Base-by-base conservation (phyloP, 2,113 vertebrate genomes). In the Rhabdomys dilectus region DNA sequence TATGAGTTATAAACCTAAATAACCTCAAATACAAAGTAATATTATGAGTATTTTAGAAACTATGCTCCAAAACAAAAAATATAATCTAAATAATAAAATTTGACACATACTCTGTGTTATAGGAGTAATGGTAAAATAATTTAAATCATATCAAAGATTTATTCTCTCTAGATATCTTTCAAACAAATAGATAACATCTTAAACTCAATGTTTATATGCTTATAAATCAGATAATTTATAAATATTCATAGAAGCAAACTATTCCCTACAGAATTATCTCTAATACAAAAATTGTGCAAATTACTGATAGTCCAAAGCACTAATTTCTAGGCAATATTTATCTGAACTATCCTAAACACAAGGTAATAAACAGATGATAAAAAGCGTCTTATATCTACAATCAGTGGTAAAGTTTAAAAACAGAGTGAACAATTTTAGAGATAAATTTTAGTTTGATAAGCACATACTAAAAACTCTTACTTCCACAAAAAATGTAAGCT, bases 211-310 rank as follows among this genome's bases (percentile, higher is more conserved):
- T 96, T 96, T 91, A 90, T 95, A 94, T 96, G 87, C 68, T 95
- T 95, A 97, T 96, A 97, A 97, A 98, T 97, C 96, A 97, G 87
- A 93, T 31, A 95, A 89, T 91, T 97, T 95, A 98, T 98, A 97
- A 97, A 98, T 98, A 98, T 98, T 98, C 97, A 98, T 96, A 92
- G 64, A 96, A 94, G 53, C 84, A 97, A 76, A 86, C 78, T 95
- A 96, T 97, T 97, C 95, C 97, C 95, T 97, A 97, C 89, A 94
- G 97, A 97, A 98, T 98, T 96, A 97, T 97, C 96, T 98, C 87
- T 76, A 97, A 98, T 98, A 97, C 93, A 98, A 97, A 97, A 98
- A 97, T 97, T 98, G 97, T 97, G 93, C 89, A 97, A 98, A 97
- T 97, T 94, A 93, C 89, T 93, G 80, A 97, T 97, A 97, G 95